A percentile compares a stretch with the other conserved stretches of the same genome.
Evolutionary conservation across 2,113 vertebrate species (phyloP).

Genomic region (Synodontis membranacea): DNA sequence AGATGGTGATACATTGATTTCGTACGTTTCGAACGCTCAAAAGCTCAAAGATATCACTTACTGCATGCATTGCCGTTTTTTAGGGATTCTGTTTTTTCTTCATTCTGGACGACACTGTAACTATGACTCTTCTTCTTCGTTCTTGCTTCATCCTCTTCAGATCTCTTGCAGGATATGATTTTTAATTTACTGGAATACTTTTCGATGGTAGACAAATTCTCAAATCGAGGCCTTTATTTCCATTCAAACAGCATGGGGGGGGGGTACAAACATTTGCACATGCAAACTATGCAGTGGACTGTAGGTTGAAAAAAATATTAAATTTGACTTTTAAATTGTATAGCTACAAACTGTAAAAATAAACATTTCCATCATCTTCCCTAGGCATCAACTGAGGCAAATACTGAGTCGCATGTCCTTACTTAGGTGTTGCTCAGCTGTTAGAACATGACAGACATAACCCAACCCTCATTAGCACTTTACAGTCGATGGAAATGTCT

Average conservation of each 20-base stretch:
- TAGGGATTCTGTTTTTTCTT: no score
- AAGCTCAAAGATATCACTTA: not conserved
- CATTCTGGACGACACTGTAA: no score
- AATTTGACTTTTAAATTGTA: constrained; percentile 1
- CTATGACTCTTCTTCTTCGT: not conserved
- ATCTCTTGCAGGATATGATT: not conserved
- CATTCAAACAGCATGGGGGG: not conserved
- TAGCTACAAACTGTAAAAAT: not conserved
- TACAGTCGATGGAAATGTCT: constrained; percentile 60
- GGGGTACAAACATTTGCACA: not conserved
- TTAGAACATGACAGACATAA: constrained; percentile 51
- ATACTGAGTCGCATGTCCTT: constrained; percentile 48
- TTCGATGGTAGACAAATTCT: not conserved
- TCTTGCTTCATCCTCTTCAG: not conserved
- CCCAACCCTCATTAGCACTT: constrained; percentile 66
- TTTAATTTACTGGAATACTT: not conserved
- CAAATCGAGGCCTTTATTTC: not conserved
- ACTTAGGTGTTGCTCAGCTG: constrained; percentile 47
- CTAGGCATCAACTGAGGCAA: constrained; percentile 1
- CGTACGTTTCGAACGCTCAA: no score
- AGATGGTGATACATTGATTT: no score
- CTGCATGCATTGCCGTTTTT: not conserved
- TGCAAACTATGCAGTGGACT: not conserved
- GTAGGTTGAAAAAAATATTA: not conserved
- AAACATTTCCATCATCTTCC: not conserved